Base-by-base conservation (phyloP, 2,797 vertebrate genomes). In the Argentina silus region DNA sequence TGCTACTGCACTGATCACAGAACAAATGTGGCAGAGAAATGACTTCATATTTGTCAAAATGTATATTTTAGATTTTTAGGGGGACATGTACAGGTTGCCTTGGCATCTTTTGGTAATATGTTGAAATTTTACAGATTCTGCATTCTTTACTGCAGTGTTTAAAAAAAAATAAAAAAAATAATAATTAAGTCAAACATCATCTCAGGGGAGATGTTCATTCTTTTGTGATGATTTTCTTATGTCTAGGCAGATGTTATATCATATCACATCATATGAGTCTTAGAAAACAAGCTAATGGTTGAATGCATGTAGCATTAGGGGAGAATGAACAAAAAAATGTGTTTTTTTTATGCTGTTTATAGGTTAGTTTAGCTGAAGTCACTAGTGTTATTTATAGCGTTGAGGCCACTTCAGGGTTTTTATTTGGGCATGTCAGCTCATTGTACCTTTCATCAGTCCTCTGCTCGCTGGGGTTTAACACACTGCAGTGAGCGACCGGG, bases 401-500 rank as follows among this genome's bases (percentile, higher is more conserved):
- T 50, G 69, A 61, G 43, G 56, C 14, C 36, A 70, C 55, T 56
- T 61, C 19, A 48, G 15, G 8, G 15, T 45, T 63, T 63, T 15
- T 63, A 6, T 63, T 11, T 44, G 42, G 61, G 44, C 48, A 14
- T 48, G 69, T 60, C 69, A 61, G 69, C 57, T 53, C 44, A 48
- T 70, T 62, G 56, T 50, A 70, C 21, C 15, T 61, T 27, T 61
- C 69, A 70, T 50, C 47, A 27, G 12, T 63, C 61, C 43, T 36
- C 27, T 17, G 15, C 61, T 44, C 19, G 1, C 19, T 11, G 19
- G 14, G 2, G 19, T 36, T 36, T 21, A 9, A 8, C 15, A 44
- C 42, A 42, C 14, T 15, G 36, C 60, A 17, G 14, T 36, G 8
- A 44, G n/a, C 36, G 42, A 44, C 15, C 3, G 36, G 14, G 8